Evolutionary conservation across 2,888 invertebrate genomes (phyloP).

Genomic region (Alentia gelatinosa): DNA sequence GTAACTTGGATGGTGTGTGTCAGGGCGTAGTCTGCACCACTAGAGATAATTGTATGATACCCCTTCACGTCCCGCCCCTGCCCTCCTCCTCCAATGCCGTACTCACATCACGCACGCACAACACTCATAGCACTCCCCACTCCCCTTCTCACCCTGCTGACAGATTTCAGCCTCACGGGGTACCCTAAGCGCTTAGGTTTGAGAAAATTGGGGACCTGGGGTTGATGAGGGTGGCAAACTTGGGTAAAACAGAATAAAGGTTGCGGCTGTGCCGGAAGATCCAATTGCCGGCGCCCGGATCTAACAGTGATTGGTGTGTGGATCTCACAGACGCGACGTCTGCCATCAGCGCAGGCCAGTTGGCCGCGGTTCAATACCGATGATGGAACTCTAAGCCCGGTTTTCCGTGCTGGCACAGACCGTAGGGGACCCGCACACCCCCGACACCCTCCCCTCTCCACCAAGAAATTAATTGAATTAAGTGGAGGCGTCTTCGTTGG

Average conservation of each 20-base stretch:
- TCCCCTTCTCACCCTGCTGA: too few species aligned
- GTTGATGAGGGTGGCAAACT: not conserved
- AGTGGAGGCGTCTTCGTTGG: not conserved
- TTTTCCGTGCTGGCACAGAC: not conserved
- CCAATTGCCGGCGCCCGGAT: not conserved
- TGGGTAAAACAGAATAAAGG: not conserved
- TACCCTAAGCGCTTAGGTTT: too few species aligned
- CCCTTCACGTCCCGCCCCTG: too few species aligned
- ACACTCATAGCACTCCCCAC: too few species aligned
- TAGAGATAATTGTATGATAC: too few species aligned
- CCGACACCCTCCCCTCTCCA: too few species aligned
- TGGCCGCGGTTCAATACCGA: conserved; percentile 13
- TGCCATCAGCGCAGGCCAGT: not conserved
- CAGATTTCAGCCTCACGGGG: too few species aligned
- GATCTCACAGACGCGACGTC: not conserved
- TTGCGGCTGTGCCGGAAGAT: not conserved
- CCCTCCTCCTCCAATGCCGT: too few species aligned
- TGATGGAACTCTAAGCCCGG: conserved; percentile 20
- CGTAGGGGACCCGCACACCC: not conserved
- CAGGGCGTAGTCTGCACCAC: too few species aligned
- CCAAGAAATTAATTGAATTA: conserved; percentile 43
- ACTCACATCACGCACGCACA: too few species aligned
- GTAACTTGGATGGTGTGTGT: too few species aligned
- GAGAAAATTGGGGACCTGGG: too few species aligned
- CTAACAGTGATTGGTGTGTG: not conserved